Percentiles rank a stretch among this genome's conserved stretches.
Conservation (phyloP, 1,140 invertebrate genomes). For the Tetragonula clypearis region DNA sequence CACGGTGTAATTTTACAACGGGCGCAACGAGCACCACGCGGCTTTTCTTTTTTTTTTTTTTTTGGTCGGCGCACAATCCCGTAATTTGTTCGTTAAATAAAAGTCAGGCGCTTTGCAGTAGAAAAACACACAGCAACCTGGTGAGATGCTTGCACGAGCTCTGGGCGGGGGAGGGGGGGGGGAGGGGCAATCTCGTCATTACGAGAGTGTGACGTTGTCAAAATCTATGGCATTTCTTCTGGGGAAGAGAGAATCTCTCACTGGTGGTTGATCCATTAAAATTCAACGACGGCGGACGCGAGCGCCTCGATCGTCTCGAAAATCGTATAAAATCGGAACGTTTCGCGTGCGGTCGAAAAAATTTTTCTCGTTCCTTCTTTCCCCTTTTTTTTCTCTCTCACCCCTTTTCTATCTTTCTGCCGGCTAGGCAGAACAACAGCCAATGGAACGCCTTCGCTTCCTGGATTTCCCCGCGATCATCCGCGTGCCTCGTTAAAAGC, state of each 20-base stretch:
- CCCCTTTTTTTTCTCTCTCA: neutral
- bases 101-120: neutral
- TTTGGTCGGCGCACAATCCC: neutral
- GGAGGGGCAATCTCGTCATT: neutral
- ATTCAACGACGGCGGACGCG: neutral
- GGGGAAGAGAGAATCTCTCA: neutral
- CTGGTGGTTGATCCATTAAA: neutral
- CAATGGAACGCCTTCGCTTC: constrained; percentile 12
- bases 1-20: neutral
- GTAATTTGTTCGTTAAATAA: constrained; percentile 14
- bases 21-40: neutral
- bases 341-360: constrained; percentile 3
- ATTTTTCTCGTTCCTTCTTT: neutral
- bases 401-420: neutral
- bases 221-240: neutral
- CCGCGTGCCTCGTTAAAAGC: constrained; percentile 19
- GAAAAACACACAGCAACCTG: neutral
- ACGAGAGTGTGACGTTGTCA: neutral
- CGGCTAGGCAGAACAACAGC: neutral
- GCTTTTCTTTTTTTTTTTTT: neutral
- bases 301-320: neutral
- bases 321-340: constrained; percentile 2
- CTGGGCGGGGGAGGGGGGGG: no score
- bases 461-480: constrained; percentile 7
- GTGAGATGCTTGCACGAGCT: neutral